Evolutionary conservation across 2,888 invertebrate genomes (phyloP), one percentile per base, ranked within the genome.

Genomic region (Leptura quadrifasciata): DNA sequence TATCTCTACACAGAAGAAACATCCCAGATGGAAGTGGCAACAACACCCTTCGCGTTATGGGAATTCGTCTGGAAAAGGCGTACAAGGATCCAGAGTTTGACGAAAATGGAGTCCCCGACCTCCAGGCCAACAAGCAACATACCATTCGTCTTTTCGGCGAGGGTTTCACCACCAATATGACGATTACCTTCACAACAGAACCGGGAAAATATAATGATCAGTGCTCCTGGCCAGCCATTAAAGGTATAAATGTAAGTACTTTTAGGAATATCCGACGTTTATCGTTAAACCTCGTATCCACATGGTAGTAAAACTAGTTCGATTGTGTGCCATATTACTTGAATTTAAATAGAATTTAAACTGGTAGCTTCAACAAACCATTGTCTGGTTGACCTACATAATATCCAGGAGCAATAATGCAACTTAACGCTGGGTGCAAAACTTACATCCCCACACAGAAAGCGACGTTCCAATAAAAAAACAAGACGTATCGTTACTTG

Each of bases 121-220:
- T 97, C 20, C 86, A 95, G 75, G 93, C 93, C 17, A 91, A 92
- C 67, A 88, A 90, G 0, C 88, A 90, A 2, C 92, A 94, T 20
- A 90, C 91, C 12, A 86, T 97, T 57, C 93, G 96, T 65, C 85
- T 97, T 39, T 96, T 96, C 87, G 97, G 97, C 0, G 89, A 88
- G 9, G 94, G 94, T 1, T 90, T 97, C 75, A 92, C 92, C 0
- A 87, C 91, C 0, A 88, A 92, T 74, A 95, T 95, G 0, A 90
- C 92, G 63, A 91, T 97, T 68, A 92, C 94, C 0, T 95, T 96
- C 86, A 96, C 96, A 0, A 91, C 92, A 74, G 90, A 91, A 54
- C 79, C 86, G 0, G 91, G 91, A 60, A 84, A 87, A 0, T 91
- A 89, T 76, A 93, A 92, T 0, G 91, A 91, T 17, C 87, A 91